A percentile compares a stretch with the other conserved stretches of the same genome.
phyloP scores from a whole-genome alignment of 2,797 vertebrate species.

The Falco columbarius region DNA sequence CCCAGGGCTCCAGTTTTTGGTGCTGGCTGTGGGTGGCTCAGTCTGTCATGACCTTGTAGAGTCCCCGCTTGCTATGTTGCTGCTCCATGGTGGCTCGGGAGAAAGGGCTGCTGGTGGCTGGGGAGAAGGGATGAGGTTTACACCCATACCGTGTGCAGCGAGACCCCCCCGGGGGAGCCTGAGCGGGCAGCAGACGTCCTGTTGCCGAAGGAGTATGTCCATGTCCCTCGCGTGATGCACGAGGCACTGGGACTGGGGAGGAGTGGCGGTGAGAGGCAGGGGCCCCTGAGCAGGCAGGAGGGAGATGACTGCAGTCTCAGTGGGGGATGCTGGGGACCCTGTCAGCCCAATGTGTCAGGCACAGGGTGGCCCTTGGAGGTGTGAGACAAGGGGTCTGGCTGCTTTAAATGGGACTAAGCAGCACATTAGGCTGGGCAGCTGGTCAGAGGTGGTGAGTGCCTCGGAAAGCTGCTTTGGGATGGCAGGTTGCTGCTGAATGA shows the following conservation, averaged over 20 bases:
- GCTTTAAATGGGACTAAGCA: neutral
- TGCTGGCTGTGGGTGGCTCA: neutral
- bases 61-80: neutral
- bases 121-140: neutral
- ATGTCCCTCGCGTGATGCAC: rapidly evolving
- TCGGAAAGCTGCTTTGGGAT: neutral
- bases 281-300: neutral
- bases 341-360: rapidly evolving
- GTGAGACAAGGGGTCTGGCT: neutral
- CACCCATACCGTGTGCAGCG: rapidly evolving
- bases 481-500: neutral
- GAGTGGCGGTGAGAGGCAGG: neutral
- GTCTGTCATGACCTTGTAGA: rapidly evolving
- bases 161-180: too few relatives aligned
- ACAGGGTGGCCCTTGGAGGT: neutral
- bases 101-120: neutral
- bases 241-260: rapidly evolving
- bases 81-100: neutral
- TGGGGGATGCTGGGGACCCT: neutral
- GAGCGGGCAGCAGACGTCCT: neutral
- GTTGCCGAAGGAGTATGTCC: neutral
- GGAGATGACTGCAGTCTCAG: rapidly evolving
- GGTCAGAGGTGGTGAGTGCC: neutral
- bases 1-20: rapidly evolving
- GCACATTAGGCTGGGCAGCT: rapidly evolving